Evolutionary conservation across 2,797 vertebrate genomes (phyloP), one percentile per base, ranked within the genome.

Genomic region (Leucoraja ocellata): DNA sequence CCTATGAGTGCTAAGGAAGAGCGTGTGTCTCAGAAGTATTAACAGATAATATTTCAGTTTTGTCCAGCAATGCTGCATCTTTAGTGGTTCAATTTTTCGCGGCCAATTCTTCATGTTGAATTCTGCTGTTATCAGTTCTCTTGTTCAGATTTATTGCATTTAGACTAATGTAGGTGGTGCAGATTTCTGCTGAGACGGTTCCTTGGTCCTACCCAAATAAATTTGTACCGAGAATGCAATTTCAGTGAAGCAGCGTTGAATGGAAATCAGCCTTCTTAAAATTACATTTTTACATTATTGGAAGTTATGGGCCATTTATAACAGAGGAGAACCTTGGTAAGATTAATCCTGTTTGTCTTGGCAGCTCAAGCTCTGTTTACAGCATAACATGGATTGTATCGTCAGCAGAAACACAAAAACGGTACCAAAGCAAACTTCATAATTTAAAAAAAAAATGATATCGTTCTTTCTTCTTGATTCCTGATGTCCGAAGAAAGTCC

Each of bases 241-340:
- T 88, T 63, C 28, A 36, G 7, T 68, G 61, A 68, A 88, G 63
- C 83, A 88, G 63, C 9, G 39, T 63, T 88, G 84, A 36, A 88
- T 88, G 84, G 8, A 88, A 88, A 68, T 88, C 61, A 18, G 18
- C 16, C 13, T 8, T 36, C n/a, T 88, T 88, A 88, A 68, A 88
- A 88, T 88, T 88, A 88, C 63, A 88, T 88, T 68, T 88, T 88
- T 68, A 68, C 63, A 68, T 88, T 88, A 68, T 88, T 68, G 84
- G 61, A 68, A 68, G 84, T 68, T 88, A 88, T 88, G 84, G 84
- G 61, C 84, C 84, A 88, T 88, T 88, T 36, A 88, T 88, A 88
- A 9, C 84, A 36, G 14, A 88, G 61, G 65, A 88, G 63, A 63
- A 88, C n/a, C 84, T 88, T 16, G 65, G 32, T 32, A 68, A 36